These are phyloP conservation scores for Mesoligia furuncula DNA, from an alignment of 2,888 invertebrate species.

Conservation along the genomic window DNA sequence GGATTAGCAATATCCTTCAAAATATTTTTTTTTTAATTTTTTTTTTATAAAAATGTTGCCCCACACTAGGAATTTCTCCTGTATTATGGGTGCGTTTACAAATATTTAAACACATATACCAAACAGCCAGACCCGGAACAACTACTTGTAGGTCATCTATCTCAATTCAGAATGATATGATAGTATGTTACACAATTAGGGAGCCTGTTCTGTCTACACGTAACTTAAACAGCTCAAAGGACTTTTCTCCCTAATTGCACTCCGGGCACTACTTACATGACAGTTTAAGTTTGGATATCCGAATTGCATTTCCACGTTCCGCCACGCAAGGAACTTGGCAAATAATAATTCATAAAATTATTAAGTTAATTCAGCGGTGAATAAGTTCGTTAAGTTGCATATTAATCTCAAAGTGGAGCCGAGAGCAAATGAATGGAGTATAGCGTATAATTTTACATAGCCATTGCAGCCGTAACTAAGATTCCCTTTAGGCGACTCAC, in stretches of 20 bases:
- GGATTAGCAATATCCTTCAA: not conserved
- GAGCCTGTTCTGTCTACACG: not conserved
- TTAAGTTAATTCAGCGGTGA: conserved; percentile 55
- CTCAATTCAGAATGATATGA: not conserved
- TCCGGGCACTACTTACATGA: conserved; percentile 14
- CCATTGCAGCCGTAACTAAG: conserved; percentile 56
- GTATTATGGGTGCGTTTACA: too few species aligned
- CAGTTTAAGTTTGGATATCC: conserved; percentile 29
- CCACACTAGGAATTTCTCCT: too few species aligned
- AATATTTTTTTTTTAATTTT: too few species aligned
- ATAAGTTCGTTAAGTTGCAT: conserved; percentile 48
- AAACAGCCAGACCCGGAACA: too few species aligned
- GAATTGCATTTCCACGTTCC: conserved; percentile 42
- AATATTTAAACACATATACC: too few species aligned
- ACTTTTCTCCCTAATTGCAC: conserved; percentile 18
- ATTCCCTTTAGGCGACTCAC: conserved; percentile 51
- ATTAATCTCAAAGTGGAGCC: conserved; percentile 50
- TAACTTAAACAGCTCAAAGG: conserved; percentile 9
- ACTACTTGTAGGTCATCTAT: too few species aligned
- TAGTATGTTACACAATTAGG: not conserved
- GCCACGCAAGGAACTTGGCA: conserved; percentile 28
- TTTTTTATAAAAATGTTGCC: too few species aligned
- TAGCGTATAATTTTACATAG: conserved; percentile 66
- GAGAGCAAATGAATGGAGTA: conserved; percentile 53
- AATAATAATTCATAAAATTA: conserved; percentile 57